Evolutionary conservation across 2,888 invertebrate genomes (phyloP).

Genomic region (Acheta domesticus): DNA sequence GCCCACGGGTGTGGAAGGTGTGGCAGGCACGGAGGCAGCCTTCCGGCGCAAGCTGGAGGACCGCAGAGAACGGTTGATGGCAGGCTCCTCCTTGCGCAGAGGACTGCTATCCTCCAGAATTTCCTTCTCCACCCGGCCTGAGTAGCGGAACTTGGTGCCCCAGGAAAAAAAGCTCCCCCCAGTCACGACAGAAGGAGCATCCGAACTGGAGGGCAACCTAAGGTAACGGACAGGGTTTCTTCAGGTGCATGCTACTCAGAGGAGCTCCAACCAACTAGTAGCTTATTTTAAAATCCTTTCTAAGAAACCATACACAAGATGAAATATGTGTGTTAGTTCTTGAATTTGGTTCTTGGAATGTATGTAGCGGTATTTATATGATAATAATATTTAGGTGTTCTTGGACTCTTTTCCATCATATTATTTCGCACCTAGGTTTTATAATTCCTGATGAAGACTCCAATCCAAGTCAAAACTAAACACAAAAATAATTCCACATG

Average conservation of each 20-base stretch:
- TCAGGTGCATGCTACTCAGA: no score
- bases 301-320: no score
- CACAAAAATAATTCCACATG: no score
- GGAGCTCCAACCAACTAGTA: neutral
- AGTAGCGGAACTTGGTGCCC: slow-evolving; percentile 91
- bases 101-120: slow-evolving; percentile 76
- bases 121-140: slow-evolving; percentile 85
- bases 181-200: slow-evolving; percentile 77
- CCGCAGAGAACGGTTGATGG: slow-evolving; percentile 45
- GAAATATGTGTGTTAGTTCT: no score
- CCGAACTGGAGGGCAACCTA: slow-evolving; percentile 81
- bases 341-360: no score
- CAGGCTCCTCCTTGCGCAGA: slow-evolving; percentile 53
- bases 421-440: no score
- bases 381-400: no score
- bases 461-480: no score
- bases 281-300: neutral
- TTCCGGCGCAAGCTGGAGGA: slow-evolving; percentile 63
- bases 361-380: no score
- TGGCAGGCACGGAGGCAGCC: slow-evolving; percentile 83
- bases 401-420: no score
- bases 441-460: no score
- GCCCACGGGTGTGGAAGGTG: slow-evolving; percentile 78
- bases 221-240: slow-evolving; percentile 32
- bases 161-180: slow-evolving; percentile 90